Conservation (phyloP, 2,113 vertebrate genomes). For the Pollimyrus isidori region DNA sequence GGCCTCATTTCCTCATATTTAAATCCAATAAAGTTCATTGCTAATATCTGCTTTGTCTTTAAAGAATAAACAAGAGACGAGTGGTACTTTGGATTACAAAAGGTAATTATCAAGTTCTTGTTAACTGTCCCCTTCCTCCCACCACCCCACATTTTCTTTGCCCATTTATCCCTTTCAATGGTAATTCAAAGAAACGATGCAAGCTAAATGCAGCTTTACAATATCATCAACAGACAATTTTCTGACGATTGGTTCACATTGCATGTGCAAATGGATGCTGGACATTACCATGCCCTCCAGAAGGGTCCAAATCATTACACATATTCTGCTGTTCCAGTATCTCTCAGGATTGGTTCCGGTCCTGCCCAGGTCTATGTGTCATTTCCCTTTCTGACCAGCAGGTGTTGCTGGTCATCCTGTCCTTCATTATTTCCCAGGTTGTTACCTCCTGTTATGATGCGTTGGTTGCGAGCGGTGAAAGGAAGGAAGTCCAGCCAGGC, state of each 20-base stretch:
- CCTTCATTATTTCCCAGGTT: not conserved
- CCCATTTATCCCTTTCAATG: not conserved
- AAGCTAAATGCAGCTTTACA: not conserved
- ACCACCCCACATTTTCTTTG: not conserved
- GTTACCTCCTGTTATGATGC: too few relatives aligned
- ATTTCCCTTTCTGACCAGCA: not conserved
- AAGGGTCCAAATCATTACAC: not conserved
- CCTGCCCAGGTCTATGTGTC: not conserved
- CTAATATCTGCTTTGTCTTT: not conserved
- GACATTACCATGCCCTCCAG: not conserved
- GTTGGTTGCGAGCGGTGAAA: too few relatives aligned
- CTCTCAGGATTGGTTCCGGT: not conserved
- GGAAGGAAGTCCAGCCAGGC: too few relatives aligned
- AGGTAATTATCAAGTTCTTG: not conserved
- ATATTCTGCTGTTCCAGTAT: not conserved
- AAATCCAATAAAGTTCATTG: not conserved
- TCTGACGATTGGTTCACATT: not conserved
- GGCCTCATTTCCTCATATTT: not conserved
- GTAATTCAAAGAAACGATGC: not conserved
- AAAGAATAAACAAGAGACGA: not conserved
- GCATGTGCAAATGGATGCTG: not conserved
- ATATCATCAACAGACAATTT: not conserved
- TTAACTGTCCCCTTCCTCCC: not conserved
- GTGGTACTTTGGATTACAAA: not conserved
- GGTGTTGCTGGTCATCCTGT: not conserved